These are phyloP conservation scores for Oopsacas minuta DNA, from an alignment of 37 sponge, comb jelly and placozoan genomes.

Conservation along the genomic window DNA sequence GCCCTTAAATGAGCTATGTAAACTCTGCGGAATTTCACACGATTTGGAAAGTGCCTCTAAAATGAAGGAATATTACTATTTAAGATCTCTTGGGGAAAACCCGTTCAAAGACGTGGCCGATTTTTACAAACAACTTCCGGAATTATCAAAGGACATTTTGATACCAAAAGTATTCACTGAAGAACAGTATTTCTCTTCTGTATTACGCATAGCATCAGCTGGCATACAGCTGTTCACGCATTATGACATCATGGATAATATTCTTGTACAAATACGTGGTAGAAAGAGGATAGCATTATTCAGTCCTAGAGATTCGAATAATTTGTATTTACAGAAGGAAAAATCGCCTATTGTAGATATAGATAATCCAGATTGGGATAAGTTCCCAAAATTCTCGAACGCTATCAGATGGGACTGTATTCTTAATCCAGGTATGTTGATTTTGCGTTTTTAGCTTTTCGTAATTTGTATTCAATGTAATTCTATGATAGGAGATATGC, in stretches of 20 bases:
- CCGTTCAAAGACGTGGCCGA: slow-evolving; percentile 64
- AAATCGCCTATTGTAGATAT: slow-evolving; percentile 70
- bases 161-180: slow-evolving; percentile 49
- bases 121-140: slow-evolving; percentile 54
- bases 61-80: slow-evolving; percentile 71
- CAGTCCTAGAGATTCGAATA: slow-evolving; percentile 39
- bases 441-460: not conserved
- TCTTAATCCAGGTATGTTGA: slow-evolving; percentile 35
- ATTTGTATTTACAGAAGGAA: slow-evolving; percentile 71
- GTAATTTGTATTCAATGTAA: not conserved
- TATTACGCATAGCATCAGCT: slow-evolving; percentile 65
- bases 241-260: slow-evolving; percentile 95
- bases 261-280: slow-evolving; percentile 75
- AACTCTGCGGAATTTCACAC: not conserved
- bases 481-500: slow-evolving; percentile 35
- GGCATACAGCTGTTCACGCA: slow-evolving; percentile 80
- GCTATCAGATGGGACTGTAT: slow-evolving; percentile 34
- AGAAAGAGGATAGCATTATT: slow-evolving; percentile 63
- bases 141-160: slow-evolving; percentile 43
- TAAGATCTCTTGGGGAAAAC: slow-evolving; percentile 56
- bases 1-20: not conserved
- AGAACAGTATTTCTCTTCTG: slow-evolving; percentile 58
- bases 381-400: slow-evolving; percentile 45
- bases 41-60: not conserved
- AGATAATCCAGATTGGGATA: slow-evolving; percentile 50